These are phyloP conservation scores for Gastrophysa polygoni DNA, from an alignment of 2,888 invertebrate genomes.

Conservation along the genomic window DNA sequence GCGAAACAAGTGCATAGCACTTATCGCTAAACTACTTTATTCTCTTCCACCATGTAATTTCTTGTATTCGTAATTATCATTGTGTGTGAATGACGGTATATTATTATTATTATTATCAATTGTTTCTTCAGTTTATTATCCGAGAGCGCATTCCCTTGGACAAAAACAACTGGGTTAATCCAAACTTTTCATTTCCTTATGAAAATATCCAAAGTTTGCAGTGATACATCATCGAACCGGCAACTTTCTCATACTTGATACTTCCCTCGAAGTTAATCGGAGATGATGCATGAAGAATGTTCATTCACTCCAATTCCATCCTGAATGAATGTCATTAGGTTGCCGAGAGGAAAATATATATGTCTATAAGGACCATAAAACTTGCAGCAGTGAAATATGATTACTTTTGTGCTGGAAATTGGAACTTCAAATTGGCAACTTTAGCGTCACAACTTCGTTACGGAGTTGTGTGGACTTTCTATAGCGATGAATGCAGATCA, in stretches of 20 bases:
- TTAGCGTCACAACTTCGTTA: constrained; percentile 37
- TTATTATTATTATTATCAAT: too few relatives aligned
- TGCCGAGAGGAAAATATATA: constrained; percentile 18
- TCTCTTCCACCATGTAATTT: too few relatives aligned
- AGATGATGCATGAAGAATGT: background rate
- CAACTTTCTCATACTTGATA: background rate
- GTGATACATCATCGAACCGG: background rate
- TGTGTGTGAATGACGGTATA: too few relatives aligned
- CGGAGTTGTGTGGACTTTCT: constrained; percentile 29
- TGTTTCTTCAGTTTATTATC: too few relatives aligned
- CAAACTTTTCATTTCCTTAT: background rate
- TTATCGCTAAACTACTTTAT: too few relatives aligned
- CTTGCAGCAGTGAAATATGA: constrained; percentile 27
- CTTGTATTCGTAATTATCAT: too few relatives aligned
- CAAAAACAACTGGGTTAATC: background rate
- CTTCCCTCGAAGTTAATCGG: background rate
- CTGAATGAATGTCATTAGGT: constrained; percentile 20
- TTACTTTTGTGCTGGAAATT: constrained; percentile 30
- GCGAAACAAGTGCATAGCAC: too few relatives aligned
- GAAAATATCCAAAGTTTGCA: background rate
- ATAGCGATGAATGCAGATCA: constrained; percentile 16
- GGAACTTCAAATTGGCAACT: constrained; percentile 37
- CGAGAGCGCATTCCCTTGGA: too few relatives aligned
- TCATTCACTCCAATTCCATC: constrained; percentile 13
- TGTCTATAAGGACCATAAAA: constrained; percentile 26